Evolutionary conservation across 2,888 invertebrate genomes (phyloP), one percentile per base, ranked within the genome.

Genomic region (Stenolophus ochropezus): DNA sequence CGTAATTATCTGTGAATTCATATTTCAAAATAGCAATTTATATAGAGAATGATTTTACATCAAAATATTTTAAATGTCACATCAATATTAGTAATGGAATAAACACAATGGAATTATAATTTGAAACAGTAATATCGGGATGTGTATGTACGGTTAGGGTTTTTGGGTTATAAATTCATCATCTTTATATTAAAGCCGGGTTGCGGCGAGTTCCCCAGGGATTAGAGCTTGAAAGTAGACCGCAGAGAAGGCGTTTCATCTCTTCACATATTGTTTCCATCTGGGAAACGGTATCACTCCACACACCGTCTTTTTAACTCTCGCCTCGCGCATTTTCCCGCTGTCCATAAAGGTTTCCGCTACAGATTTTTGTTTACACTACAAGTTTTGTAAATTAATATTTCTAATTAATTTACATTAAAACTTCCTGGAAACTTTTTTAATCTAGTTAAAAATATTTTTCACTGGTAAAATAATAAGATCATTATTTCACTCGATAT

Each of bases 211-310:
- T 27, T 71, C 71, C 71, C 20, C 2, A 6, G 71, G 71, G 71
- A 71, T 71, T 71, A 71, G 71, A 42, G 18, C 42, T 18, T 71
- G 33, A 16, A 71, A 71, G 47, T 21, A 47, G 42, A 71, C 42
- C 71, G 71, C 47, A 47, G 25, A 47, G 18, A 47, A 71, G 16
- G 71, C 42, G 33, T 71, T 71, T 42, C 71, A 71, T 71, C 71
- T 71, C 18, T 42, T 71, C 71, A 33, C 71, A 71, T 71, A 71
- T 71, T 71, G 65, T 65, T 65, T 65, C 65, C 65, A 65, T 27
- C 27, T 21, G 3, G n/a, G 27, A 65, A 27, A 65, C 23, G 3
- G 21, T 6, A 23, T 1, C 23, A 58, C 27, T 65, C 65, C 65
- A 65, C 27, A 65, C 27, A 25, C 65, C 14, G 65, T 23, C 65